A percentile compares a stretch with the other conserved stretches of the same genome.
phyloP scores from a whole-genome alignment of 2,113 vertebrate species.

The Nothocercus julius region DNA sequence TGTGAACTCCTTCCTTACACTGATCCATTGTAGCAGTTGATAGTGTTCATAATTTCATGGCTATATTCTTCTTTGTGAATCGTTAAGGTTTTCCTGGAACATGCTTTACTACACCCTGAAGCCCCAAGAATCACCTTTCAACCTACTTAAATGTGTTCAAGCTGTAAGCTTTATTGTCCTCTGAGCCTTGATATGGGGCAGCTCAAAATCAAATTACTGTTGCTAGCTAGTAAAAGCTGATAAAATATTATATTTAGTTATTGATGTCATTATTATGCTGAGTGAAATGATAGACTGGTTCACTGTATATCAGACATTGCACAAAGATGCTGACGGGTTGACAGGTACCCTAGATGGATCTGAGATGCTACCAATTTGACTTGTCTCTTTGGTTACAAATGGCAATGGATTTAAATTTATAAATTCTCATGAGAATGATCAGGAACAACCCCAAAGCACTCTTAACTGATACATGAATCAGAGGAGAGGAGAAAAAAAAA shows the following conservation, averaged over 20 bases:
- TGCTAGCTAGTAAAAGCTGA: neutral
- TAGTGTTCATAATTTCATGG: neutral
- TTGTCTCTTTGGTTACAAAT: neutral
- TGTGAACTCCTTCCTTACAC: neutral
- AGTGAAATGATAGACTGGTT: neutral
- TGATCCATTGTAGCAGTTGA: neutral
- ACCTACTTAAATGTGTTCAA: neutral
- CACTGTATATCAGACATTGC: neutral
- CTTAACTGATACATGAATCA: neutral
- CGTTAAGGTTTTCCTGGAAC: neutral
- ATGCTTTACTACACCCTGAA: neutral
- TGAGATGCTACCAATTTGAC: neutral
- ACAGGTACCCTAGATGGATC: neutral
- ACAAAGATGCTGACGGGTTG: neutral
- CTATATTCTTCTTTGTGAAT: neutral
- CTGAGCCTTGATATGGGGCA: neutral
- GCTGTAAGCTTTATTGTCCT: neutral
- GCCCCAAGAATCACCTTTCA: no score
- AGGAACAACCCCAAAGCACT: neutral
- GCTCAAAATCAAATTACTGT: slow-evolving; percentile 27
- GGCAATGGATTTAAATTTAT: neutral
- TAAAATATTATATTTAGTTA: slow-evolving; percentile 2
- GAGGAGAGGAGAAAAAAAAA: no score
- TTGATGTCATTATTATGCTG: neutral
- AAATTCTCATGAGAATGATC: neutral